Percentiles rank a stretch among this genome's conserved stretches.
Conservation (phyloP, 2,797 vertebrate species). For the Sphenopsis melanotis region DNA sequence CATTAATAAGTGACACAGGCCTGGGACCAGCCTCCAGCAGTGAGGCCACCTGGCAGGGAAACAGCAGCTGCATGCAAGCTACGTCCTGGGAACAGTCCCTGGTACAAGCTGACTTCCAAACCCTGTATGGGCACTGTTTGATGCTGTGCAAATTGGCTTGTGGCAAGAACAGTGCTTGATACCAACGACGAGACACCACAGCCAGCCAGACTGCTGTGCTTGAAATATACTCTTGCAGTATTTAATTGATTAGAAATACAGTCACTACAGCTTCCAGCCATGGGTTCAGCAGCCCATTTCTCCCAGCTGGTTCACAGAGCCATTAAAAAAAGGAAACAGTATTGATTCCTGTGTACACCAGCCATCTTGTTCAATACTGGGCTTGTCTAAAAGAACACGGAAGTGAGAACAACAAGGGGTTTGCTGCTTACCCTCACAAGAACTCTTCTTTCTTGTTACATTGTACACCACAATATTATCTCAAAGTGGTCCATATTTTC, state of each 20-base stretch:
- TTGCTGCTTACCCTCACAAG: background rate
- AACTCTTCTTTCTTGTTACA: background rate
- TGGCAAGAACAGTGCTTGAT: background rate
- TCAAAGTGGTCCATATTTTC: background rate
- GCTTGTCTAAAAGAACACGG: background rate
- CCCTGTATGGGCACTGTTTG: background rate
- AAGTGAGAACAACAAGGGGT: background rate
- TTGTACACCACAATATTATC: background rate
- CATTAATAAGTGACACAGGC: background rate
- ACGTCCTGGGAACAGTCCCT: background rate
- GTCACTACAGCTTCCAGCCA: background rate
- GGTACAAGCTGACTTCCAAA: background rate
- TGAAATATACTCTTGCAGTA: background rate
- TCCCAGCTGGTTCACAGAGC: background rate
- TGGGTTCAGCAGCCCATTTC: background rate
- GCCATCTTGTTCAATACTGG: background rate
- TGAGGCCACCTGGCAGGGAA: background rate
- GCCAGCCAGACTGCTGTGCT: background rate
- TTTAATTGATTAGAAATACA: background rate
- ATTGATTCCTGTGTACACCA: background rate
- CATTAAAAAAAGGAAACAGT: background rate
- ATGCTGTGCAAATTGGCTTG: background rate
- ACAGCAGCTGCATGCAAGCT: background rate
- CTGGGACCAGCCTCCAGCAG: background rate
- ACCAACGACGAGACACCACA: background rate